Evolutionary conservation across 2,113 vertebrate species (phyloP), one percentile per base, ranked within the genome.

Genomic region (Takifugu flavidus): DNA sequence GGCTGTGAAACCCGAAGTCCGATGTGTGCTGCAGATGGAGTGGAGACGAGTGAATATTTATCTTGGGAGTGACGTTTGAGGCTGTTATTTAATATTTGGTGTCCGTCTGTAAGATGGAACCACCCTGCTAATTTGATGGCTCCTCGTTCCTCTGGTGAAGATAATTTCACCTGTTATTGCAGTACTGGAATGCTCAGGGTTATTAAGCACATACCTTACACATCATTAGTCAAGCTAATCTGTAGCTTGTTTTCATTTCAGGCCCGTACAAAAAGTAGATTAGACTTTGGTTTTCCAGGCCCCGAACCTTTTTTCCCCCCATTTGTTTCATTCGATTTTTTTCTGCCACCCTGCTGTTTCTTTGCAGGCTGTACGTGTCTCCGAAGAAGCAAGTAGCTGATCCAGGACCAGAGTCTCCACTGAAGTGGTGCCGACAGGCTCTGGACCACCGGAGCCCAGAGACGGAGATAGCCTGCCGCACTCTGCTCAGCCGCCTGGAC

Each of bases 371-470:
- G 52, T 96, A 95, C 0, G 92, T 94, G 54, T 95, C 94, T 14
- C 93, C 94, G 0, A 93, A 90, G 86, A 94, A 94, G 78, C 92
- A 91, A 47, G 78, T 86, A 8, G 13, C 79, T 2, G 88, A 92
- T 27, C 83, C 76, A 54, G 91, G 91, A 1, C 82, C 88, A 0
- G 91, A 91, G 39, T 94, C 92, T 0, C 91, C 94, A 0, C 29
- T 96, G 50, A 92, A 95, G 46, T 96, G 95, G 94, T 96, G 93
- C 76, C 87, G 95, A 0, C 93, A 93, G 74, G 93, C 92, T 46
- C 77, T 96, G 62, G 95, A 95, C 69, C 92, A 95, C 1, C 94
- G 91, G 58, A 95, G 93, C 67, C 94, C 94, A 0, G 94, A 96
- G 84, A 96, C 93, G 0, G 94, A 96, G 74, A 90, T 93, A 20